These are phyloP conservation scores for Eulemur coronatus DNA, from an alignment of 2,797 vertebrate species.

Conservation along the genomic window DNA sequence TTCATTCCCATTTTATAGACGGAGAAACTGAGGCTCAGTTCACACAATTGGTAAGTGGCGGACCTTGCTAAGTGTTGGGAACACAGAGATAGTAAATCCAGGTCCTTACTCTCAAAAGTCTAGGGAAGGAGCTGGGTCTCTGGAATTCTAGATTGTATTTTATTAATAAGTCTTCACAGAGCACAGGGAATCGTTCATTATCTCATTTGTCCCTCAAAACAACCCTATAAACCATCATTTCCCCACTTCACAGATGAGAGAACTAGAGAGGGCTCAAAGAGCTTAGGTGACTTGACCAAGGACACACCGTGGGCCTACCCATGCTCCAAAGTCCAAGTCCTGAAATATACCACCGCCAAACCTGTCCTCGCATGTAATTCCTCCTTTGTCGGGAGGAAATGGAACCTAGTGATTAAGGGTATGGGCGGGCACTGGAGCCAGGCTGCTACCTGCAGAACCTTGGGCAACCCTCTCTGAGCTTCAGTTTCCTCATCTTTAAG, in stretches of 20 bases:
- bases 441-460: neutral
- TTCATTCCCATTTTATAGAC: neutral
- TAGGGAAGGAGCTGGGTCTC: neutral
- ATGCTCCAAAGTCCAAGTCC: neutral
- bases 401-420: neutral
- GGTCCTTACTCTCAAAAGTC: neutral
- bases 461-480: neutral
- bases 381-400: neutral
- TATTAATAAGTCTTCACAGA: neutral
- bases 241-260: neutral
- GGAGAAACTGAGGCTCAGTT: constrained; percentile 6
- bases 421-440: neutral
- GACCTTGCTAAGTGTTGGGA: neutral
- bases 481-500: neutral
- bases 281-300: neutral
- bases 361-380: neutral
- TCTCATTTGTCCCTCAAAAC: neutral
- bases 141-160: neutral
- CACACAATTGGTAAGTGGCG: neutral
- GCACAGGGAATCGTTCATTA: neutral
- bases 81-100: neutral
- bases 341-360: neutral
- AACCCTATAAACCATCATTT: neutral
- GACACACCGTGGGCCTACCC: neutral
- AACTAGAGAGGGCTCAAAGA: neutral